Evolutionary conservation across 2,797 vertebrate species (phyloP), one percentile per base, ranked within the genome.

Genomic region (Chaunax sp.): DNA sequence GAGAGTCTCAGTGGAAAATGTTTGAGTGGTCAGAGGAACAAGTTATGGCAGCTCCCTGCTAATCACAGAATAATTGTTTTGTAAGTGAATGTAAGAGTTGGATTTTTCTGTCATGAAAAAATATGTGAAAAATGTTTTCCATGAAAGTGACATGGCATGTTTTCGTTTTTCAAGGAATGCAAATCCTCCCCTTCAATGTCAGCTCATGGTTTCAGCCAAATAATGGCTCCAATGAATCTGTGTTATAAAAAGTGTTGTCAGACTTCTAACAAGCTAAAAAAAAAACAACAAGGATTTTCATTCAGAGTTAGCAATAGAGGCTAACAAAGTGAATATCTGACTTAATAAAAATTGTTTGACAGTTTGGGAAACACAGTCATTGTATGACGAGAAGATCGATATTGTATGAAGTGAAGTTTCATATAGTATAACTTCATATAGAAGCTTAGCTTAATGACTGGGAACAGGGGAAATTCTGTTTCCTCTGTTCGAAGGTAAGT

Each of bases 1-100:
- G 83, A 88, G 82, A 67, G 62, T 78, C 86, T 84, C 25, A 50
- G 80, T 58, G 55, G 79, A 77, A 89, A 80, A 73, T 55, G 74
- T 75, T 79, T 69, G 58, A 22, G 72, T 67, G 86, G 80, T 83
- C 73, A 70, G 67, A 73, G 20, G 52, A 63, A 75, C 83, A 75
- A 72, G 80, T 82, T 54, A 45, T 18, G 38, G 64, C 73, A 85
- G 77, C 69, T 78, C 58, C 66, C 38, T 9, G 54, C 46, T 66
- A 63, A 76, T 80, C 78, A 77, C 46, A 63, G 19, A 70, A 69
- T 72, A 72, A 84, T 50, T 61, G 71, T 68, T 83, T 80, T 65
- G 53, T 56, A 40, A 54, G 12, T 30, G 49, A 50, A 38, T 49
- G 14, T 64, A 53, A 67, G 50, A 28, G 28, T 23, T 64, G 50